Evolutionary conservation across 2,888 invertebrate genomes (phyloP), one percentile per base, ranked within the genome.

Genomic region (Drosophila cognata): DNA sequence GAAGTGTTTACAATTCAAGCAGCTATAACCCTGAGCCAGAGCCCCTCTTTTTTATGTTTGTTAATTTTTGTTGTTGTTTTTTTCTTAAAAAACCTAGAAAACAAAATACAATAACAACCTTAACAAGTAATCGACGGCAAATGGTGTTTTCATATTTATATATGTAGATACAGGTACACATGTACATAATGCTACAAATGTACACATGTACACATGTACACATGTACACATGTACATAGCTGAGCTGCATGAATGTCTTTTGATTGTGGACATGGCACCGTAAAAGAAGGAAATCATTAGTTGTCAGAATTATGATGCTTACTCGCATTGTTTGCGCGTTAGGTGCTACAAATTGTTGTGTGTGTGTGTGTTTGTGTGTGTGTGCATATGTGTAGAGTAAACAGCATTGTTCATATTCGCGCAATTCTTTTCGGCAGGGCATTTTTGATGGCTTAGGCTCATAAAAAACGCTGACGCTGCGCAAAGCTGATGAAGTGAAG

Each of bases 381-480:
- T 6, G 3, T 13, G 28, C 13, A 21, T n/a, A 13, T 31, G 38
- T 60, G 69, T 52, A 79, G 69, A 79, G 74, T 79, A 6, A 66
- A 62, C 41, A 28, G 63, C 80, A 65, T 80, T 80, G 80, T 80
- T 80, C 60, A 31, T 28, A 35, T 50, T 77, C 43, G 67, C 33
- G 38, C 60, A n/a, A 65, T 67, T 73, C 56, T 57, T 53, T 56
- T 64, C 59, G 28, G 53, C 46, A 38, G 67, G 81, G 67, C 73
- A 74, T 69, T 59, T 72, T 65, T 41, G 21, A 53, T 56, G 57
- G 67, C 38, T 59, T 62, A 36, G 11, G 46, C 71, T 79, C 72
- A 85, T 79, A 85, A 79, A 81, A 85, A 77, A 60, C 41, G 88
- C 88, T 88, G 88, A 86, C 86, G 43, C 53, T 79, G 85, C 85